Evolutionary conservation across 1,140 invertebrate species (phyloP).

Genomic region (Diachasma alloeum): DNA sequence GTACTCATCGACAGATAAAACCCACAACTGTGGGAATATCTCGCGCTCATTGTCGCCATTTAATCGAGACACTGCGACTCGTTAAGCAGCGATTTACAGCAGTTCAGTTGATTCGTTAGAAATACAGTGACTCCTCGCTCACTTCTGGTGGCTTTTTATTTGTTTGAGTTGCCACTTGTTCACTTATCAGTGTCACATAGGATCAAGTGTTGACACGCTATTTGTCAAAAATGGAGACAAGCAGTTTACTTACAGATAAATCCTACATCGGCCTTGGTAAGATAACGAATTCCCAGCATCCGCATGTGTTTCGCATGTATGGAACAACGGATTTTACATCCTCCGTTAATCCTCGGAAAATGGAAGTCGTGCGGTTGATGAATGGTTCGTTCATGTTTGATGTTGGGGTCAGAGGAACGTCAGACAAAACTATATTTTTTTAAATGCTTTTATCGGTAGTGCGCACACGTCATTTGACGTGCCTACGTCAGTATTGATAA

Average conservation of each 20-base stretch:
- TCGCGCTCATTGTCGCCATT: neutral
- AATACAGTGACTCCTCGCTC: neutral
- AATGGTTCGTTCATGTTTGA: neutral
- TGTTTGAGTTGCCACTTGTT: neutral
- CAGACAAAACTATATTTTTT: neutral
- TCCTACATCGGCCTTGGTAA: constrained; percentile 22
- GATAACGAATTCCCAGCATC: neutral
- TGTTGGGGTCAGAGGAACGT: neutral
- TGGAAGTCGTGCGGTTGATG: neutral
- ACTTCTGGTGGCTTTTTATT: neutral
- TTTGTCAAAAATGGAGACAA: constrained; percentile 36
- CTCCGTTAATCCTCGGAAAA: neutral
- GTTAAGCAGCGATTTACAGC: neutral
- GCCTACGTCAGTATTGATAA: neutral
- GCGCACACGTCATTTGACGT: no score
- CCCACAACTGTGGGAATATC: neutral
- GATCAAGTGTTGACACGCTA: constrained; percentile 46
- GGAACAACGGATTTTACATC: neutral
- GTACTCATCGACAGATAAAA: neutral
- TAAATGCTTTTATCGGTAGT: neutral
- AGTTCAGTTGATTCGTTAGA: neutral
- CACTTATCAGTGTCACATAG: neutral
- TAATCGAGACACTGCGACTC: neutral
- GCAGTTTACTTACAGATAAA: constrained; percentile 28
- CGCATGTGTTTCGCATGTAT: neutral